Evolutionary conservation across 2,113 vertebrate genomes (phyloP), one percentile per base, ranked within the genome.

Genomic region (Tachysurus fulvidraco): DNA sequence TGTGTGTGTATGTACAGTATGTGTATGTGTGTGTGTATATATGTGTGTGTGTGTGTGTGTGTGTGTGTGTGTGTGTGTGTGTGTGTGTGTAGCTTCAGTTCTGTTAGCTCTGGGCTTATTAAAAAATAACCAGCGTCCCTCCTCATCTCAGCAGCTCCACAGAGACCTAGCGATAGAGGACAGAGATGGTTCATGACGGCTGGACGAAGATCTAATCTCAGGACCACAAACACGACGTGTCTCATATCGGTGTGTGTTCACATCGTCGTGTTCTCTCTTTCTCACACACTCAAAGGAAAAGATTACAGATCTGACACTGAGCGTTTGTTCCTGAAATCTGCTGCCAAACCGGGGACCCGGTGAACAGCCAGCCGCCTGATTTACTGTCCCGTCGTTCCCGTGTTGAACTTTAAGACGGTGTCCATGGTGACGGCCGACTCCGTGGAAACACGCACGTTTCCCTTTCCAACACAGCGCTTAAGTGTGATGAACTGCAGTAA

Each of bases 401-500:
- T 30, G 23, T n/a, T 16, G 52, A 71, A 59, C 60, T 85, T 90
- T 89, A 90, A 90, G 89, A 90, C 85, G 13, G 86, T 90, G 62
- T 82, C 91, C 86, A 87, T 86, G 83, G 90, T 85, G 90, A 91
- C 90, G n/a, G 79, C 83, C 73, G 76, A 81, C n/a, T 78, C 84
- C 62, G 55, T 19, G 16, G 69, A 87, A 90, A 85, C 82, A 84
- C 83, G 88, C 19, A 50, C 28, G 83, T 55, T 59, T 60, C 46
- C 19, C 50, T 85, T 54, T 59, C n/a, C 28, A 71, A 50, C 46
- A 25, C 60, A 77, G 44, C 52, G 23, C 54, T 87, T 36, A 52
- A 69, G 80, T 65, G 81, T 55, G 85, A 83, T 78, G 76, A 76
- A 88, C 11, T 19, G 88, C 76, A 85, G 92, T 93, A 93, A 95